A percentile compares a stretch with the other conserved stretches of the same genome.
Evolutionary conservation across 2,888 invertebrate species (phyloP).

Genomic region (Aplocera efformata): DNA sequence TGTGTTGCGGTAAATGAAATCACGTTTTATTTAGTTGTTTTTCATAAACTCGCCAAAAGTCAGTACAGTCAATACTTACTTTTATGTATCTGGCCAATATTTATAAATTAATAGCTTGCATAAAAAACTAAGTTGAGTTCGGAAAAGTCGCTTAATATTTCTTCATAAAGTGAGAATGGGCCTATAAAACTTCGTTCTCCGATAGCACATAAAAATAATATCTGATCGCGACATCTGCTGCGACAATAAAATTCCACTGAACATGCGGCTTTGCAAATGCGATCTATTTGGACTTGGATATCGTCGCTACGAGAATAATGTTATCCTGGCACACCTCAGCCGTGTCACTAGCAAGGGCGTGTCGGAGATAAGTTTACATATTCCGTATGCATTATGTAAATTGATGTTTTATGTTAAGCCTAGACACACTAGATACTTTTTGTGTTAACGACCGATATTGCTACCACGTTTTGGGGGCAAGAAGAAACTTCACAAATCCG

Average conservation of each 20-base stretch:
- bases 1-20: conserved; percentile 57
- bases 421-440: too few relatives aligned
- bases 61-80: conserved; percentile 43
- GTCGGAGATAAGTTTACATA: conserved; percentile 77
- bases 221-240: conserved; percentile 37
- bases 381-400: conserved; percentile 79
- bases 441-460: too few relatives aligned
- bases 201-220: conserved; percentile 36
- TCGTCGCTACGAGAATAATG: conserved; percentile 71
- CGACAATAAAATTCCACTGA: conserved; percentile 51
- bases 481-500: too few relatives aligned
- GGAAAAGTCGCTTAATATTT: conserved; percentile 16
- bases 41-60: conserved; percentile 50
- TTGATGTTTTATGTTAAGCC: conserved; percentile 76
- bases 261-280: conserved; percentile 64
- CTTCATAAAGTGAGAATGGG: conserved; percentile 21
- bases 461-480: too few relatives aligned
- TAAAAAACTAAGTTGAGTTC: conserved; percentile 9
- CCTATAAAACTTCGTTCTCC: conserved; percentile 20
- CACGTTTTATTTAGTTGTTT: conserved; percentile 53
- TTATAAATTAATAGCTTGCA: conserved; percentile 20
- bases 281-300: conserved; percentile 73
- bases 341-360: conserved; percentile 75
- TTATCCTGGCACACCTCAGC: conserved; percentile 74
- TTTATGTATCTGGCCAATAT: conserved; percentile 28